Evolutionary conservation across 2,113 vertebrate species (phyloP).

Genomic region (Ascaphus truei): DNA sequence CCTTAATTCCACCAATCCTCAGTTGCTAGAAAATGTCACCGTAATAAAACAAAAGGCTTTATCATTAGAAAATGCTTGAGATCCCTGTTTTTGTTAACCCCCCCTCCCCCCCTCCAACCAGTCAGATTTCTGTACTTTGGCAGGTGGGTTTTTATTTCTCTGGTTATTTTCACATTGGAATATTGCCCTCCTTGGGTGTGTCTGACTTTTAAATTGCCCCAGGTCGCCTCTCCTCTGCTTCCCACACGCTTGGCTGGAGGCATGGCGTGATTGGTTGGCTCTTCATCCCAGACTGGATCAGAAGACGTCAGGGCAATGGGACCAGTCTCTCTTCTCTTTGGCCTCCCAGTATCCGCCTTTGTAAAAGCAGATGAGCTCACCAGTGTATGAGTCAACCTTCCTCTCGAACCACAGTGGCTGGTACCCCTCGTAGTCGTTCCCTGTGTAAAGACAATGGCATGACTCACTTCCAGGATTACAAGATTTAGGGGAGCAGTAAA

Average conservation of each 20-base stretch:
- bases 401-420: slow-evolving; percentile 90
- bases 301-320: slow-evolving; percentile 85
- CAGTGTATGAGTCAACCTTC: slow-evolving; percentile 76
- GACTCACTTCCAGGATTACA: too few relatives aligned
- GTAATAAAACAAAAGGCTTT: slow-evolving; percentile 17
- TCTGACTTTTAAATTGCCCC: slow-evolving; percentile 2
- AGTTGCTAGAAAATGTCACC: slow-evolving; percentile 23
- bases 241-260: slow-evolving; percentile 3
- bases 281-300: slow-evolving; percentile 56
- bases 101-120: slow-evolving; percentile 28
- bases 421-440: slow-evolving; percentile 79
- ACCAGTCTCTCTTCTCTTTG: slow-evolving; percentile 91
- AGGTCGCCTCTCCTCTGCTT: neutral
- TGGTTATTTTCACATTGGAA: slow-evolving; percentile 9
- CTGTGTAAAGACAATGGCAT: slow-evolving; percentile 52
- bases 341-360: slow-evolving; percentile 96
- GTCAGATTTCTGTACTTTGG: slow-evolving; percentile 10
- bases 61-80: slow-evolving; percentile 55
- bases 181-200: neutral
- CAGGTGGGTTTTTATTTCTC: slow-evolving; percentile 2
- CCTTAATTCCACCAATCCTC: neutral
- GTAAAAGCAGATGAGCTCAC: slow-evolving; percentile 84
- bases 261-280: slow-evolving; percentile 21
- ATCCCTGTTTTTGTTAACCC: slow-evolving; percentile 48
- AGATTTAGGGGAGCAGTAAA: too few relatives aligned